Conservation (phyloP, 2,113 vertebrate genomes). For the Tragelaphus buxtoni region DNA sequence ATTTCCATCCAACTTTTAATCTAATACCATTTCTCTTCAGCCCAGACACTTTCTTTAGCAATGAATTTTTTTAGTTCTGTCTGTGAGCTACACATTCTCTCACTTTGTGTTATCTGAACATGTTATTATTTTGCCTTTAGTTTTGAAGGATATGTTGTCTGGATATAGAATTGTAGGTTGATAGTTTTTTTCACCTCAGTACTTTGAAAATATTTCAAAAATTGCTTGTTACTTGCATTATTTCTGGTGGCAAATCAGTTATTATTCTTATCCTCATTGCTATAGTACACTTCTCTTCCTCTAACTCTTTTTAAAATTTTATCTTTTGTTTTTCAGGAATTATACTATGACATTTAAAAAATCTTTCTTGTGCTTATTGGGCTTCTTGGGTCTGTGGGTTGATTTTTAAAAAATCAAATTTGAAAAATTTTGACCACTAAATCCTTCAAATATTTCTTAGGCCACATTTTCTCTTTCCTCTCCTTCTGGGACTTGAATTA, state of each 20-base stretch:
- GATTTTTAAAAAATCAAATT: not conserved
- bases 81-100: not conserved
- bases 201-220: not conserved
- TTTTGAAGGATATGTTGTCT: not conserved
- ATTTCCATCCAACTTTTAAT: not conserved
- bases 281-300: not conserved
- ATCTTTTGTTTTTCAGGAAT: not conserved
- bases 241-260: not conserved
- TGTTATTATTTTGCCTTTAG: not conserved
- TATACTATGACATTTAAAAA: not conserved
- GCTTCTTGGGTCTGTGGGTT: not conserved
- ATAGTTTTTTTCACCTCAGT: not conserved
- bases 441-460: too few relatives aligned
- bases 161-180: not conserved
- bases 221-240: not conserved
- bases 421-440: not conserved
- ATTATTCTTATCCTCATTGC: not conserved
- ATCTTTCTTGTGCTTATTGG: not conserved
- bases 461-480: too few relatives aligned
- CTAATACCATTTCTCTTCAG: not conserved
- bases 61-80: not conserved
- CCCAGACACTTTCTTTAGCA: not conserved
- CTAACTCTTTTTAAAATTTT: not conserved
- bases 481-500: too few relatives aligned
- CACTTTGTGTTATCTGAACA: not conserved